These are phyloP conservation scores for Mellilla xanthometata DNA, from an alignment of 2,888 invertebrate genomes.

Conservation along the genomic window DNA sequence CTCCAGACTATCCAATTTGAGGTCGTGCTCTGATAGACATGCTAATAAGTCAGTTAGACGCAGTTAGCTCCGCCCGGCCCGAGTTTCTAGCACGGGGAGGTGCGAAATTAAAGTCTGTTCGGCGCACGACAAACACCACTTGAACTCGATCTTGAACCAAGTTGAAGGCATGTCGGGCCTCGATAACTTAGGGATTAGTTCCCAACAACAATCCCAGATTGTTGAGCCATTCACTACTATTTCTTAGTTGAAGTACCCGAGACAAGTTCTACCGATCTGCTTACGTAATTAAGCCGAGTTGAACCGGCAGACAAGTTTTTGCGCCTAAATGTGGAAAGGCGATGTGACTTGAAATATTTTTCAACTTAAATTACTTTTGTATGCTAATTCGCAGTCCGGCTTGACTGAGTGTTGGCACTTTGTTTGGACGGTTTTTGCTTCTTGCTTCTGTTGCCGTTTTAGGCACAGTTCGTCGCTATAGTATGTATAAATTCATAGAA, in stretches of 20 bases:
- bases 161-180: constrained; percentile 40
- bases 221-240: constrained; percentile 43
- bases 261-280: constrained; percentile 18
- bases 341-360: constrained; percentile 20
- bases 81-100: constrained; percentile 45
- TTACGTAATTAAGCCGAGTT: constrained; percentile 15
- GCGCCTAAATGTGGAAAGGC: constrained; percentile 20
- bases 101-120: constrained; percentile 53
- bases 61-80: constrained; percentile 43
- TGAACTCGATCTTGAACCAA: constrained; percentile 46
- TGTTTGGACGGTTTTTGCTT: constrained; percentile 12
- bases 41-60: constrained; percentile 45
- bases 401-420: constrained; percentile 19
- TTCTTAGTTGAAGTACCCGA: constrained; percentile 35
- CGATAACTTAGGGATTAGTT: constrained; percentile 59
- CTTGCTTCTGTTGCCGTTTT: constrained; percentile 11
- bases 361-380: constrained; percentile 25
- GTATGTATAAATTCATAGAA: constrained; percentile 15
- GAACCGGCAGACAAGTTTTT: constrained; percentile 19
- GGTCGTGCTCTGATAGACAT: constrained; percentile 44
- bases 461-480: constrained; percentile 3
- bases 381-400: constrained; percentile 19
- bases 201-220: constrained; percentile 44
- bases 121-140: constrained; percentile 42
- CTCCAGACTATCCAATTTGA: constrained; percentile 5